Evolutionary conservation across 2,113 vertebrate genomes (phyloP), one percentile per base, ranked within the genome.

Genomic region (Plectropomus leopardus): DNA sequence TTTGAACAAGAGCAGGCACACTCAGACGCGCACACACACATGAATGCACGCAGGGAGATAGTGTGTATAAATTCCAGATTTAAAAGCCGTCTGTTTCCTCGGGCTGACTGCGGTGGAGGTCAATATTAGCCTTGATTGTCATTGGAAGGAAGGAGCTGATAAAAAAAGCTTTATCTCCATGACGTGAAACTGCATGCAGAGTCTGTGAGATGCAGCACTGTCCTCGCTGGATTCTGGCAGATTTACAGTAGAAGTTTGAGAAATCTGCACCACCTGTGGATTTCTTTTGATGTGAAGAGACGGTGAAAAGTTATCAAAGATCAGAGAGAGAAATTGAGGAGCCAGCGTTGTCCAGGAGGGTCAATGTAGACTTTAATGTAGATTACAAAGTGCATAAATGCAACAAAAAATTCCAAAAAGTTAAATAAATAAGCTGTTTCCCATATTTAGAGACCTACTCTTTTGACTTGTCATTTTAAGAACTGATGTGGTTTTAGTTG

Each of bases 91-190:
- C 65, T 36, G 58, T 74, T 82, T 86, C 50, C 78, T 26, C 21
- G 57, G 71, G 7, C 48, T 66, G 7, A 63, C 71, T 54, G 59
- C 30, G 61, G 57, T 6, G 5, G 42, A 73, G 70, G 86, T 89
- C 87, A 88, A 86, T 88, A 86, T 89, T 82, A 72, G 70, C 61
- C 55, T 78, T 80, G 77, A 81, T 82, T 84, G 86, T 89, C 84
- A 84, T 14, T 36, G 72, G 45, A 72, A 55, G 71, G 63, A 67
- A 75, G 60, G 55, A 16, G 71, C 44, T 58, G 76, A 87, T 88
- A 81, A 86, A 70, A 28, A 36, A 32, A 42, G 30, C 58, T 50
- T 59, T 19, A 28, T 86, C 61, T 78, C 24, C 3, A 14, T 76
- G 15, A 24, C n/a, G 24, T 60, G 11, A 53, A 55, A 55, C 45